These are phyloP conservation scores for Cylloceria caligata DNA, from an alignment of 2,888 invertebrate species.

Conservation along the genomic window DNA sequence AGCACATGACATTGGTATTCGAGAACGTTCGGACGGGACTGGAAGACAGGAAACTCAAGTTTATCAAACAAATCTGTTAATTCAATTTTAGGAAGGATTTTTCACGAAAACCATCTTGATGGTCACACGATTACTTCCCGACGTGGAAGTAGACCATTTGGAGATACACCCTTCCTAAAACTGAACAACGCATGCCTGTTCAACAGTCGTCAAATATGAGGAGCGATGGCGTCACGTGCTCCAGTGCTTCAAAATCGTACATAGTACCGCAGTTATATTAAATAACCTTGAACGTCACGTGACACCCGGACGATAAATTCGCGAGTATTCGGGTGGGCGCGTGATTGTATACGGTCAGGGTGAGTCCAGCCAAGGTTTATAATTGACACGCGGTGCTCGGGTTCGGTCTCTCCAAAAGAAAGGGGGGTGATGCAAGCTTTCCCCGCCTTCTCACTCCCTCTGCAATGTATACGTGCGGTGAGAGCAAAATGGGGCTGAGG, in stretches of 20 bases:
- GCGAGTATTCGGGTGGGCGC: slow-evolving; percentile 43
- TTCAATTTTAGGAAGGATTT: too few relatives aligned
- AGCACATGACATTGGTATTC: too few relatives aligned
- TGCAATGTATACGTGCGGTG: slow-evolving; percentile 71
- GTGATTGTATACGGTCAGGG: slow-evolving; percentile 44
- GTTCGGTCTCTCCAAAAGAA: slow-evolving; percentile 28
- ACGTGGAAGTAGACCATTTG: background rate
- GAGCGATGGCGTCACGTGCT: slow-evolving; percentile 18
- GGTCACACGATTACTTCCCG: background rate
- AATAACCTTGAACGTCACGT: slow-evolving; percentile 44
- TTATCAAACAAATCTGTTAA: too few relatives aligned
- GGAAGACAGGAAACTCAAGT: too few relatives aligned
- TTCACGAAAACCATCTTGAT: background rate
- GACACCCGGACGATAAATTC: slow-evolving; percentile 27
- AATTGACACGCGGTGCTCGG: slow-evolving; percentile 71
- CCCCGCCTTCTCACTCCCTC: slow-evolving; percentile 34
- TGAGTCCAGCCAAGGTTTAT: slow-evolving; percentile 66
- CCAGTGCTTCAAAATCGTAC: background rate
- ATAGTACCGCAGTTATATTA: background rate
- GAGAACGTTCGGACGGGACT: too few relatives aligned
- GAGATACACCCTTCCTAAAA: background rate
- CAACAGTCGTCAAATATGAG: slow-evolving; percentile 9
- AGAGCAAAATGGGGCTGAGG: slow-evolving; percentile 69
- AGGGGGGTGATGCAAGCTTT: slow-evolving; percentile 30
- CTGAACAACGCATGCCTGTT: background rate